Evolutionary conservation across 2,113 vertebrate species (phyloP), one percentile per base, ranked within the genome.

Genomic region (Callospermophilus lateralis): DNA sequence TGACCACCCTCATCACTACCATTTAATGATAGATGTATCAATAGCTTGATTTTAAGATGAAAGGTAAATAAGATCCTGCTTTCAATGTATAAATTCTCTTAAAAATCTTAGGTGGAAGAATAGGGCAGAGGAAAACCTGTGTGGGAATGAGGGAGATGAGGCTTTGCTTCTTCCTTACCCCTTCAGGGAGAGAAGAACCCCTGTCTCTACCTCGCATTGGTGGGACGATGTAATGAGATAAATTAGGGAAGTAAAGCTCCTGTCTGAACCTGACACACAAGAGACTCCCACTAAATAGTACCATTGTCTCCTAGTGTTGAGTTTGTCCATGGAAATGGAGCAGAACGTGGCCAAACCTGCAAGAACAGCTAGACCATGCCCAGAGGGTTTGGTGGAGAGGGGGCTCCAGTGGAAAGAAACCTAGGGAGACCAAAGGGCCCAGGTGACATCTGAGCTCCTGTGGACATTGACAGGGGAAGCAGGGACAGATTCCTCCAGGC

Each of bases 1-100:
- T 11, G 4, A 8, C 15, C 0, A 0, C 30, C 32, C 28, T 63
- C 16, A 45, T 24, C 26, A n/a, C 20, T 8, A 34, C 42, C 55
- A 10, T n/a, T 73, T 87, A 24, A 81, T 67, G 51, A 80, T 45
- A 42, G 28, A 37, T 8, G 3, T 63, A 83, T n/a, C 16, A 61
- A 68, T 12, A 37, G 10, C 28, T 74, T 78, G 53, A 6, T 15
- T 68, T 68, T 79, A 67, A 58, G 39, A 73, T 68, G n/a, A 67
- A 81, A 78, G 6, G 28, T 55, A 42, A 77, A 7, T 42, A 61
- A 78, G 86, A 68, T 53, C 11, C 39, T 78, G 39, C 30, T 53
- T 30, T 96, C 9, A 32, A 48, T 53, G 65, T 6, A 2, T 15
- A 51, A 32, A 4, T 48, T 77, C 67, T 48, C 79, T 80, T 30